A percentile compares a stretch with the other conserved stretches of the same genome.
These are phyloP conservation scores for Diabrotica undecimpunctata DNA, from an alignment of 1,140 invertebrate genomes.

Conservation along the genomic window DNA sequence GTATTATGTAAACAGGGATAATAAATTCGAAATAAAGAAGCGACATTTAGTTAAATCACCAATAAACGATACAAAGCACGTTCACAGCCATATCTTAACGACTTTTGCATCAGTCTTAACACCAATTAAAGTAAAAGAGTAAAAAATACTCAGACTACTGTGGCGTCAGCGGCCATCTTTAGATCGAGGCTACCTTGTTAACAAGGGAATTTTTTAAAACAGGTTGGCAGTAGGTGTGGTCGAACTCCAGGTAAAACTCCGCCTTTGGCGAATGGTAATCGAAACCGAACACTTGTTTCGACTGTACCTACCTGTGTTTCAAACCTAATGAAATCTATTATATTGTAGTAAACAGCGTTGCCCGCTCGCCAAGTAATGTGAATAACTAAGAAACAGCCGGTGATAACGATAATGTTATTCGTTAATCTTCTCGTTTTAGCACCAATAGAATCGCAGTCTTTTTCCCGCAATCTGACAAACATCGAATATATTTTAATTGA, in stretches of 20 bases:
- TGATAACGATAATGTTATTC: too few species aligned
- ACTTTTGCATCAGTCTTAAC: conserved; percentile 38
- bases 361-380: too few species aligned
- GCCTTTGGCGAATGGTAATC: conserved; percentile 33
- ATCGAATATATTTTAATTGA: too few species aligned
- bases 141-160: conserved; percentile 36
- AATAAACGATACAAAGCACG: conserved; percentile 39
- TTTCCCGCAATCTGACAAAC: too few species aligned
- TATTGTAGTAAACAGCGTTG: not conserved
- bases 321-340: not conserved
- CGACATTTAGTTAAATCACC: conserved; percentile 18
- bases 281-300: conserved; percentile 33
- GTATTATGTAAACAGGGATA: conserved; percentile 24
- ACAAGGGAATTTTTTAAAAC: conserved; percentile 43
- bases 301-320: conserved; percentile 35
- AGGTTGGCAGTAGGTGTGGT: conserved; percentile 40
- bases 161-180: conserved; percentile 44
- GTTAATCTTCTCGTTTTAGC: too few species aligned
- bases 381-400: too few species aligned
- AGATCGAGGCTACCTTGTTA: conserved; percentile 39
- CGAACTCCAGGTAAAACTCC: conserved; percentile 22
- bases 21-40: conserved; percentile 16
- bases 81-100: conserved; percentile 35
- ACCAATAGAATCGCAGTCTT: too few species aligned
- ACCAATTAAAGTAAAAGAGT: conserved; percentile 41